Evolutionary conservation across 1,140 invertebrate species (phyloP).

Genomic region (Pygmarrhopalites habei): DNA sequence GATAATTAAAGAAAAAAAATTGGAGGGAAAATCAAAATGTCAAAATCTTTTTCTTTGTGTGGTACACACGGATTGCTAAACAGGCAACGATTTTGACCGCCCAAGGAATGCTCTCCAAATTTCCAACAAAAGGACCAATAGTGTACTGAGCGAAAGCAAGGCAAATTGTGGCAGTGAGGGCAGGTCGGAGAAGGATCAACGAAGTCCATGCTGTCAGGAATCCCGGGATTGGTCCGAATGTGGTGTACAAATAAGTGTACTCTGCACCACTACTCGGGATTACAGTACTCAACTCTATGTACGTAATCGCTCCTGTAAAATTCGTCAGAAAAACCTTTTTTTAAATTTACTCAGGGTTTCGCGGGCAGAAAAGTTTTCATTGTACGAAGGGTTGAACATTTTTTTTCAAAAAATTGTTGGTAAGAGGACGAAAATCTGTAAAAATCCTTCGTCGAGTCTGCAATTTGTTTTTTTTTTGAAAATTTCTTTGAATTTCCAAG

Average conservation of each 20-base stretch:
- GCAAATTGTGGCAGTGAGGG: constrained; percentile 42
- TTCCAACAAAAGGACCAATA: constrained; percentile 41
- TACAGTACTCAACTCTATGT: constrained; percentile 44
- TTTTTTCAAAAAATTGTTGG: too few species aligned
- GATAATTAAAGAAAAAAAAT: too few species aligned
- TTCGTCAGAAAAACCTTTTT: neutral
- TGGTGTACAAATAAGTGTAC: constrained; percentile 64
- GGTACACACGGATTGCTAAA: neutral
- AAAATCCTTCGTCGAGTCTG: too few species aligned
- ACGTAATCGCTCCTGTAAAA: constrained; percentile 20
- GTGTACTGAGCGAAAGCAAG: constrained; percentile 48
- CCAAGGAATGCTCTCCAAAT: constrained; percentile 43
- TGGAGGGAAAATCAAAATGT: too few species aligned
- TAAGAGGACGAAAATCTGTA: too few species aligned
- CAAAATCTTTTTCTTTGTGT: too few species aligned
- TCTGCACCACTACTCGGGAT: constrained; percentile 74
- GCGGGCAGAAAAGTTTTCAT: too few species aligned
- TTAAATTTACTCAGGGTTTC: too few species aligned
- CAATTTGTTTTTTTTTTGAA: too few species aligned
- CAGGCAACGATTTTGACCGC: constrained; percentile 15
- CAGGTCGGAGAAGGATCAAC: constrained; percentile 26
- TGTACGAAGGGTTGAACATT: too few species aligned
- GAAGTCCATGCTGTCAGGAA: constrained; percentile 70
- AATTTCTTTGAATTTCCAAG: too few species aligned
- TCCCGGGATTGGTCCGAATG: constrained; percentile 66